Evolutionary conservation across 2,888 invertebrate genomes (phyloP).

Genomic region (Melieria omissa): DNA sequence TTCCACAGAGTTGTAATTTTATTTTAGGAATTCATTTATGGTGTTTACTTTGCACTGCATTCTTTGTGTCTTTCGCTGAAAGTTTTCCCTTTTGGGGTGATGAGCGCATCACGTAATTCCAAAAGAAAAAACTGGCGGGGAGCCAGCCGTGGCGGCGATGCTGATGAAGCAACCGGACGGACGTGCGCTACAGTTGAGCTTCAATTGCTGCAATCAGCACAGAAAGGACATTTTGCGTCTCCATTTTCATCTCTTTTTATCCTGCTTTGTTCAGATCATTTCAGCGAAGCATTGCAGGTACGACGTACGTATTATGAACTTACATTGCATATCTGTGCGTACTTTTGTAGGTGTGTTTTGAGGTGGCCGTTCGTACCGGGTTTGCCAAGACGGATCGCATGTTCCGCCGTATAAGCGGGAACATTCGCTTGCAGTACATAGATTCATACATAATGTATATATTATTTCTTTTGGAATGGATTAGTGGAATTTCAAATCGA

Average conservation of each 20-base stretch:
- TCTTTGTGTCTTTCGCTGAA: not conserved
- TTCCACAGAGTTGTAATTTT: slow-evolving; percentile 42
- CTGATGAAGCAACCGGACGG: slow-evolving; percentile 46
- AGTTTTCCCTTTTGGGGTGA: not conserved
- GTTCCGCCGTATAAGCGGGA: no score
- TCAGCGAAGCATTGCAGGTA: no score
- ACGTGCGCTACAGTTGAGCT: slow-evolving; percentile 45
- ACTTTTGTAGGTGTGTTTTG: no score
- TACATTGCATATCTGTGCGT: no score
- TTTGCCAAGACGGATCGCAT: no score
- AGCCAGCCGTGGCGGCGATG: slow-evolving; percentile 7
- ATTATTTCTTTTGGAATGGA: no score
- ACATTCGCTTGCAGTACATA: no score
- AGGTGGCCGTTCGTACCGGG: no score
- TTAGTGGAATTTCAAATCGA: no score
- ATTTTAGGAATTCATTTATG: slow-evolving; percentile 41
- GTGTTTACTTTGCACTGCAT: slow-evolving; percentile 4
- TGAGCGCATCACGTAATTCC: not conserved
- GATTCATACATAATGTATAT: no score
- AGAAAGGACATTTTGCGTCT: slow-evolving; percentile 12
- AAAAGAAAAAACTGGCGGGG: slow-evolving; percentile 10
- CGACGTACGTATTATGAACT: no score
- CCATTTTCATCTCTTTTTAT: not conserved
- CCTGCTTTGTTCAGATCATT: no score
- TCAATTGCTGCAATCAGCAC: slow-evolving; percentile 49